A percentile compares a stretch with the other conserved stretches of the same genome.
Conservation (phyloP, 2,888 invertebrate genomes). For the Lamellibrachia columna region DNA sequence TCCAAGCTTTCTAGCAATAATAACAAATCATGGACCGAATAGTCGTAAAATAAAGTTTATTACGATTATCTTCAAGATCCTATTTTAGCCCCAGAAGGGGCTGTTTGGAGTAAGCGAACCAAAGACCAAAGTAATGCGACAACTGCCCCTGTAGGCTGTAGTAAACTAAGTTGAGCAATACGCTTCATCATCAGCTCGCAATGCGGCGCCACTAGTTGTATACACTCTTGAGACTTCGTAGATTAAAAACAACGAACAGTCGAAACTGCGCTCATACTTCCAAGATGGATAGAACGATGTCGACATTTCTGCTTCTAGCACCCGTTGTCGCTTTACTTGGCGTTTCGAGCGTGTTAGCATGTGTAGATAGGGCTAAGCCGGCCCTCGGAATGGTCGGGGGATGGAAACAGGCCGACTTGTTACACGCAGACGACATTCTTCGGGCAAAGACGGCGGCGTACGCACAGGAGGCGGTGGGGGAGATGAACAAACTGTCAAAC, state of each 20-base stretch:
- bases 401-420: background rate
- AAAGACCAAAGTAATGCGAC: no score
- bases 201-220: background rate
- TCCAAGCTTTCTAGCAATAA: no score
- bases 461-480: background rate
- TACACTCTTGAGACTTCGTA: background rate
- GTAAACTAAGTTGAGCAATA: background rate
- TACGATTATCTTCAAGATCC: no score
- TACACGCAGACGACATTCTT: background rate
- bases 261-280: background rate
- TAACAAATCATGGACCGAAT: no score
- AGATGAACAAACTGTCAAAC: background rate
- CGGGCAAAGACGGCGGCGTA: background rate
- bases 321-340: background rate
- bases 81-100: no score
- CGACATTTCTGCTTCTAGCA: background rate
- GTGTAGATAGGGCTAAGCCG: background rate
- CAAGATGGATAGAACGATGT: background rate
- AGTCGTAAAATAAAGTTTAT: no score
- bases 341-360: background rate
- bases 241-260: background rate
- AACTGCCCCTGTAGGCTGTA: background rate
- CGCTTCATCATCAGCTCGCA: background rate
- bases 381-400: background rate
- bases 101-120: no score